Percentiles rank a stretch among this genome's conserved stretches.
These are phyloP conservation scores for Gisinianus flammeolus DNA, from an alignment of 2,888 invertebrate species.

Conservation along the genomic window DNA sequence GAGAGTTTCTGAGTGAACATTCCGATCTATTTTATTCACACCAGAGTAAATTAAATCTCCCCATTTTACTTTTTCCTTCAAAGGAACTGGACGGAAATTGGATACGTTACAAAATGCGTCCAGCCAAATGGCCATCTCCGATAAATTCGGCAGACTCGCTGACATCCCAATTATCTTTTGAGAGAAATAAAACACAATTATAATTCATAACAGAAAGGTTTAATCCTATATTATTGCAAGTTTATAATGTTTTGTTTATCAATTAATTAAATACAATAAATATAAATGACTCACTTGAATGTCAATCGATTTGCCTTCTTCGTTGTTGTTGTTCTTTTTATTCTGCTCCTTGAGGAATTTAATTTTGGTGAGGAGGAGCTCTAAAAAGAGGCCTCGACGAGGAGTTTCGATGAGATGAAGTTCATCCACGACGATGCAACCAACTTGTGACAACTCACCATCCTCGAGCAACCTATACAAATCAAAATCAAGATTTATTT, in stretches of 20 bases:
- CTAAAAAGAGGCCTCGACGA: conserved; percentile 89
- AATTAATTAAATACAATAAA: too few relatives aligned
- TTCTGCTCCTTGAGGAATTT: conserved; percentile 71
- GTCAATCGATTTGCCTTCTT: too few relatives aligned
- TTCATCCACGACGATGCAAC: conserved; percentile 92
- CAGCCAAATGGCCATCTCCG: conserved; percentile 83
- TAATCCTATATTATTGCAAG: too few relatives aligned
- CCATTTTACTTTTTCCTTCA: conserved; percentile 78
- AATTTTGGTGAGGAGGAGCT: conserved; percentile 91
- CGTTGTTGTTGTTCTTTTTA: too few relatives aligned
- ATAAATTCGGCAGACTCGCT: conserved; percentile 91
- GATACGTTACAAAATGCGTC: conserved; percentile 85
- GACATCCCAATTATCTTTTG: conserved; percentile 98
- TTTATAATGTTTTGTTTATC: too few relatives aligned
- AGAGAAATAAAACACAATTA: too few relatives aligned
- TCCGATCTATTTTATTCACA: conserved; percentile 40
- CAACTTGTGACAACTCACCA: conserved; percentile 70
- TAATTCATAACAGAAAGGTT: too few relatives aligned
- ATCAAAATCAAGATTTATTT: too few relatives aligned
- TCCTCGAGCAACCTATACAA: conserved; percentile 73
- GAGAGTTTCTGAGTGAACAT: conserved; percentile 16
- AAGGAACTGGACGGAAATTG: conserved; percentile 86
- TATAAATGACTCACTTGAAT: too few relatives aligned
- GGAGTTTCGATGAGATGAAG: conserved; percentile 92
- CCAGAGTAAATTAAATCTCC: conserved; percentile 65